A percentile compares a stretch with the other conserved stretches of the same genome.
Conservation (phyloP, 2,113 vertebrate species). For the Spea bombifrons region DNA sequence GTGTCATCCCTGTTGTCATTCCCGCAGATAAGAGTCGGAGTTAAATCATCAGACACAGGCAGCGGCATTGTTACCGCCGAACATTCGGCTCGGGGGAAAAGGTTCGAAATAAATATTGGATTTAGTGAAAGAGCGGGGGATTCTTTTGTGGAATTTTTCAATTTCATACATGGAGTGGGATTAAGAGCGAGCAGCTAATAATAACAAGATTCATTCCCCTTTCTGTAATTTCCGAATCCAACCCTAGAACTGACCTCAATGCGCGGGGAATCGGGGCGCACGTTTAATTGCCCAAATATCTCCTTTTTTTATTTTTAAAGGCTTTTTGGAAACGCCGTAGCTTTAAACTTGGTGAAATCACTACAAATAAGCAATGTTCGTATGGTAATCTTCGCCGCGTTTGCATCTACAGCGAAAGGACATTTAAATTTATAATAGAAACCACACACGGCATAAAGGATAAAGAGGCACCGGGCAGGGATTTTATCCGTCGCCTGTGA, state of each 20-base stretch:
- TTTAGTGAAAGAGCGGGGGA: conserved; percentile 62
- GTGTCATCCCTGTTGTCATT: conserved; percentile 62
- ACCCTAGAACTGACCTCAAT: not conserved
- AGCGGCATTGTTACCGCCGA: conserved; percentile 63
- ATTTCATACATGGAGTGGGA: conserved; percentile 36
- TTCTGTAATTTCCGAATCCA: not conserved
- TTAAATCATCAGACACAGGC: conserved; percentile 62
- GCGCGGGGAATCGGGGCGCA: not conserved
- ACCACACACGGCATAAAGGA: too few species aligned
- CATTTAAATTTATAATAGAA: too few species aligned
- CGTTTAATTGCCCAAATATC: conserved; percentile 18
- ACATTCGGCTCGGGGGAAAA: conserved; percentile 58
- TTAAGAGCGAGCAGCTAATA: conserved; percentile 7
- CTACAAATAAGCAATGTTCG: too few species aligned
- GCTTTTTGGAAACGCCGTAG: too few species aligned
- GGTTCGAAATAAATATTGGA: conserved; percentile 63
- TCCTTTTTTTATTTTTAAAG: not conserved
- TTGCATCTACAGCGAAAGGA: too few species aligned
- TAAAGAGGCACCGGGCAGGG: too few species aligned
- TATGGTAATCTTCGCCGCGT: too few species aligned
- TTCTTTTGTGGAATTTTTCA: conserved; percentile 49
- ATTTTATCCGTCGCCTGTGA: too few species aligned
- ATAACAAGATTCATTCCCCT: conserved; percentile 15
- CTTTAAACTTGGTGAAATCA: too few species aligned
- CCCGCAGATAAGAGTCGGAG: conserved; percentile 57